Evolutionary conservation across 1,140 invertebrate genomes (phyloP).

Genomic region (Phymastichus coffea): DNA sequence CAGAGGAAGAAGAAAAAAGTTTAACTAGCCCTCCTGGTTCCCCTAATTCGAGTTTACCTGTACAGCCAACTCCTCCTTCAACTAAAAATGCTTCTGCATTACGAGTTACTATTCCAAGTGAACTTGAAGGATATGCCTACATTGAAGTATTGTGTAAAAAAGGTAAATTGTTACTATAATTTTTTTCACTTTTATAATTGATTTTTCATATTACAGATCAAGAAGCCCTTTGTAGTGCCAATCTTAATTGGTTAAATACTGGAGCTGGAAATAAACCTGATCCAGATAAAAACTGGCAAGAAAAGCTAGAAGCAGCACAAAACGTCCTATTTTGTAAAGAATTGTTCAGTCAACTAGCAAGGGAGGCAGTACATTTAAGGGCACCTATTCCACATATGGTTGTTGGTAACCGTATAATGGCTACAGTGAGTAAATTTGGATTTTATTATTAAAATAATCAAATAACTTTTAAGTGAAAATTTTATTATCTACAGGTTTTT

Average conservation of each 20-base stretch:
- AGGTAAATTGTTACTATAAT: conserved; percentile 56
- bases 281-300: conserved; percentile 89
- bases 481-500: conserved; percentile 66
- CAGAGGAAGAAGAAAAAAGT: conserved; percentile 74
- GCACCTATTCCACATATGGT: conserved; percentile 94
- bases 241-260: conserved; percentile 71
- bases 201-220: conserved; percentile 62
- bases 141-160: conserved; percentile 94
- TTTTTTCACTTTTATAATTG: not conserved
- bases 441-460: conserved; percentile 4
- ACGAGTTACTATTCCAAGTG: conserved; percentile 87
- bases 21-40: conserved; percentile 60
- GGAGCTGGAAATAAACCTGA: conserved; percentile 66
- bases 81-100: conserved; percentile 74
- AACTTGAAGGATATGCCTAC: conserved; percentile 92
- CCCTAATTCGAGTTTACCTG: conserved; percentile 42
- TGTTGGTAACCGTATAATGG: conserved; percentile 95
- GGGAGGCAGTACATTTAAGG: conserved; percentile 91
- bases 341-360: conserved; percentile 89
- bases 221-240: conserved; percentile 78
- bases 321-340: conserved; percentile 98
- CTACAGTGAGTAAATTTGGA: conserved; percentile 65
- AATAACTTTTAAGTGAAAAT: conserved; percentile 8
- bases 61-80: conserved; percentile 34
- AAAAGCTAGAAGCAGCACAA: conserved; percentile 92